phyloP scores from a whole-genome alignment of 2,888 invertebrate genomes.

The Nysson spinosus region DNA sequence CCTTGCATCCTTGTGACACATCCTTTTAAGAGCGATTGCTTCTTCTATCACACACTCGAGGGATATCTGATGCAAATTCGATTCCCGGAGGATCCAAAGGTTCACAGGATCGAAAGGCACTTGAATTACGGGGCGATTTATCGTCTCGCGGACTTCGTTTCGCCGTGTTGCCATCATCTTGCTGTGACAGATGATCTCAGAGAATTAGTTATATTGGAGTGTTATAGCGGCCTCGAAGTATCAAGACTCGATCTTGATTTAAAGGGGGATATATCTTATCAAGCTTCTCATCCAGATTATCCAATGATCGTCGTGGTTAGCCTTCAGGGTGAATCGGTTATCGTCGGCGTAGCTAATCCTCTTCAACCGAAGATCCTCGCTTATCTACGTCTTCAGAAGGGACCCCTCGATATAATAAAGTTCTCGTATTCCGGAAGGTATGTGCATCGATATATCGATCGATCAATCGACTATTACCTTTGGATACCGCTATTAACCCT shows the following conservation, averaged over 20 bases:
- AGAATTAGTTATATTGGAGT: conserved; percentile 60
- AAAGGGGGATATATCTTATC: conserved; percentile 49
- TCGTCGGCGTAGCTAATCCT: conserved; percentile 57
- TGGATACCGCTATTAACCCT: too few relatives aligned
- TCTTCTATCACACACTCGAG: conserved; percentile 67
- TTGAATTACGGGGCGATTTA: conserved; percentile 57
- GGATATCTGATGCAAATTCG: conserved; percentile 66
- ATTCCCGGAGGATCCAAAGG: conserved; percentile 25
- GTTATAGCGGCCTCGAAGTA: conserved; percentile 56
- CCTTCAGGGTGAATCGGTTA: conserved; percentile 61
- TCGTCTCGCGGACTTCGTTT: conserved; percentile 63
- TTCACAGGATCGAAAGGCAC: conserved; percentile 30
- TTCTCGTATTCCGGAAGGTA: conserved; percentile 62
- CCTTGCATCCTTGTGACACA: conserved; percentile 60
- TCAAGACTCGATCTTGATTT: conserved; percentile 49
- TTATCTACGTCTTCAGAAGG: conserved; percentile 56
- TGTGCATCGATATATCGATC: background rate
- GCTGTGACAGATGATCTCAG: conserved; percentile 52
- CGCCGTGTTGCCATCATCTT: conserved; percentile 70
- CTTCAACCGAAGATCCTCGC: conserved; percentile 55
- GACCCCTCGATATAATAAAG: conserved; percentile 64
- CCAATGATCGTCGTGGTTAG: conserved; percentile 63
- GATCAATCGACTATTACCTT: too few relatives aligned
- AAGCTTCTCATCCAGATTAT: conserved; percentile 65
- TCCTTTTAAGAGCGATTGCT: conserved; percentile 54